Base-by-base conservation (phyloP, 2,888 invertebrate genomes). In the Synergus japonicus region DNA sequence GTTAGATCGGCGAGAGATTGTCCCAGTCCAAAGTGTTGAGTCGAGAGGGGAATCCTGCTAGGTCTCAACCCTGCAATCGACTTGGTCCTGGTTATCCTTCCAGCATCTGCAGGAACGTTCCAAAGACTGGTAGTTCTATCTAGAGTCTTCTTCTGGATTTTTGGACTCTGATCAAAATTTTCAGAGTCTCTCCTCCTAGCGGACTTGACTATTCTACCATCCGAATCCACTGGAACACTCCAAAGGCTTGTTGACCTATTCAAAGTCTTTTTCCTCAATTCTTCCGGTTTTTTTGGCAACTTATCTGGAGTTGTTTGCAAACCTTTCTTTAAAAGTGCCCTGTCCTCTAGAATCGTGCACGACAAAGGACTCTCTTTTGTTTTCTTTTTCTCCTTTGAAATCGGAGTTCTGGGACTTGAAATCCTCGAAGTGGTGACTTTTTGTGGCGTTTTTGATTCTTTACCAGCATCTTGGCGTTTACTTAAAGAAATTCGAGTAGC, bases 1-100 rank as follows among this genome's bases (percentile, higher is more conserved):
- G 79, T 37, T 88, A 92, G 90, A 90, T 92, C 91, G 86, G 88
- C 89, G 86, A 92, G 89, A 91, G 92, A 91, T 78, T 89, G 88
- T 54, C 91, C 91, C 58, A 89, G 67, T 5, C 77, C 81, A 41
- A 82, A 83, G 15, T 89, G 86, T 8, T 90, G 90, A 4, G 91
- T 89, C 15, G 90, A 85, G 46, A 92, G 85, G 1, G 92, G 92
- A 29, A 92, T 92, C 73, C 86, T 87, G 80, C 92, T 92, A 4
- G 92, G 92, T 79, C 87, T 87, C 22, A 77, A 67, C 13, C 85
- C 86, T 13, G 87, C 82, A 18, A 83, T 83, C 10, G 87, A 85
- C 76, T 84, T 89, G 18, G 86, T 83, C 54, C 87, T 85, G n/a
- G 85, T 82, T 78, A 85, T 83, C 77, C 83, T 82, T 4, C 54